A percentile compares a stretch with the other conserved stretches of the same genome.
These are phyloP conservation scores for Hoplostethus mediterraneus DNA, from an alignment of 2,797 vertebrate species.

Conservation along the genomic window DNA sequence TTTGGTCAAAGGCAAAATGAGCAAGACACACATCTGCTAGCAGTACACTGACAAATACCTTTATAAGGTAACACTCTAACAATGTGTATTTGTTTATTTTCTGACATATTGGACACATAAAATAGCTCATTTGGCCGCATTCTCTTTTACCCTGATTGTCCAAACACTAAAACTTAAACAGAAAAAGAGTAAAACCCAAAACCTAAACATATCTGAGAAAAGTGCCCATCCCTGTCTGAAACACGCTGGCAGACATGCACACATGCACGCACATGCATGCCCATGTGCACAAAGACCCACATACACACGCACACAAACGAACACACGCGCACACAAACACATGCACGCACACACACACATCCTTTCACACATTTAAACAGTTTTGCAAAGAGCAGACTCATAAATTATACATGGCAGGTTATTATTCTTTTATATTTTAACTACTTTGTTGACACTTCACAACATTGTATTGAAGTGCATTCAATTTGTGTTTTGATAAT, in stretches of 20 bases:
- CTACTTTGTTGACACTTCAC: slow-evolving; percentile 56
- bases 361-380: slow-evolving; percentile 11
- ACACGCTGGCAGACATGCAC: not conserved
- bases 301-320: not conserved
- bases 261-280: not conserved
- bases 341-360: not conserved
- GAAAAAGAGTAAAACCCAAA: too few species aligned
- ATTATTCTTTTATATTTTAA: slow-evolving; percentile 59
- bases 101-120: too few species aligned
- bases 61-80: too few species aligned
- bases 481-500: slow-evolving; percentile 42
- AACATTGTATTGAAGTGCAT: slow-evolving; percentile 34
- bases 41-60: too few species aligned
- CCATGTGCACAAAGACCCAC: not conserved
- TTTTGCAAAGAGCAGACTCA: slow-evolving; percentile 44
- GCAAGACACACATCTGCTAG: too few species aligned
- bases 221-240: not conserved
- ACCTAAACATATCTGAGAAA: too few species aligned
- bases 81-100: too few species aligned
- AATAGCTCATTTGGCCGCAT: too few species aligned
- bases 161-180: too few species aligned
- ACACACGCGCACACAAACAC: slow-evolving; percentile 1
- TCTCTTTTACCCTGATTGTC: too few species aligned
- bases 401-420: slow-evolving; percentile 66
- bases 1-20: too few species aligned